Conservation (phyloP, 2,888 invertebrate species). For the Barypeithes pellucidus region DNA sequence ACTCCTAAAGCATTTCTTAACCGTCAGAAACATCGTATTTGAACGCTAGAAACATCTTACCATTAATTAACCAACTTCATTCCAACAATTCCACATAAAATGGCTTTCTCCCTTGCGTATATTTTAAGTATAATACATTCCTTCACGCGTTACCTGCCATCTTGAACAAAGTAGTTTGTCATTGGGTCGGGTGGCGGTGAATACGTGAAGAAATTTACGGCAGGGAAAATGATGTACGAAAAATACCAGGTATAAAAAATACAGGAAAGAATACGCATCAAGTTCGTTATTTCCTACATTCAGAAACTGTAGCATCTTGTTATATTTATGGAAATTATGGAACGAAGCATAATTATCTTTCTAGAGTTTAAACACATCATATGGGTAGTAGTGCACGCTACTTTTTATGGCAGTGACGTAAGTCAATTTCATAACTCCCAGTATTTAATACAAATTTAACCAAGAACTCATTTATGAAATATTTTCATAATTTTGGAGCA, state of each 20-base stretch:
- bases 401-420: too few species aligned
- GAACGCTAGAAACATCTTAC: slow-evolving; percentile 2
- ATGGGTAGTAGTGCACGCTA: too few species aligned
- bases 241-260: background rate
- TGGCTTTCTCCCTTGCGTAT: slow-evolving; percentile 7
- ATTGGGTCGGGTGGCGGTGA: background rate
- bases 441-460: too few species aligned
- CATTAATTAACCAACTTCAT: slow-evolving; percentile 17
- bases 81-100: slow-evolving; percentile 15
- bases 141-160: slow-evolving; percentile 25
- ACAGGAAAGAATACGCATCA: too few species aligned
- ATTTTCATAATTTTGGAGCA: too few species aligned
- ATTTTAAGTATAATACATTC: slow-evolving; percentile 24
- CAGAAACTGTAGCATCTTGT: too few species aligned
- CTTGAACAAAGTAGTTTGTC: slow-evolving; percentile 33
- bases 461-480: too few species aligned
- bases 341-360: too few species aligned
- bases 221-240: background rate
- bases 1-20: background rate
- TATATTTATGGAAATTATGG: too few species aligned
- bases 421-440: too few species aligned
- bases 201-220: background rate
- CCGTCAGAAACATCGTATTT: background rate
- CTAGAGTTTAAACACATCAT: too few species aligned
- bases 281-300: too few species aligned